These are phyloP conservation scores for Conomelus anceps DNA, from an alignment of 2,888 invertebrate species.

Conservation along the genomic window DNA sequence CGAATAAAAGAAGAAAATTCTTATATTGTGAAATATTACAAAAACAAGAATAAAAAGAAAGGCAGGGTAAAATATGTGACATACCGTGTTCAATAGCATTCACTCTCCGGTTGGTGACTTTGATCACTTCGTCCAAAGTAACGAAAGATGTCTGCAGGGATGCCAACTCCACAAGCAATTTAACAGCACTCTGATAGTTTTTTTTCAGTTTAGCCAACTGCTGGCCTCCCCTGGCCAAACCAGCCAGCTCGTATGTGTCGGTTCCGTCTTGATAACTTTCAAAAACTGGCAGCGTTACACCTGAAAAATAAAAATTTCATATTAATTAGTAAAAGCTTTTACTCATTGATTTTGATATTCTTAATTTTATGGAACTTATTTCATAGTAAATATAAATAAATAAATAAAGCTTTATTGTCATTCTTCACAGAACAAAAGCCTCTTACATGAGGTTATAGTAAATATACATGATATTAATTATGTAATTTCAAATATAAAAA, in stretches of 20 bases:
- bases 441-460: too few species aligned
- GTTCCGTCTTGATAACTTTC: slow-evolving; percentile 91
- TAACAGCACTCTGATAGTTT: slow-evolving; percentile 94
- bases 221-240: slow-evolving; percentile 94
- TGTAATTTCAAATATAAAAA: too few species aligned
- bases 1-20: neutral
- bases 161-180: slow-evolving; percentile 91
- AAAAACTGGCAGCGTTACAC: slow-evolving; percentile 94
- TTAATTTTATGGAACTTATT: too few species aligned
- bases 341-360: too few species aligned
- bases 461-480: too few species aligned
- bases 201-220: slow-evolving; percentile 95
- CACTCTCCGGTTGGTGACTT: slow-evolving; percentile 96
- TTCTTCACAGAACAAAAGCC: too few species aligned
- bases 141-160: slow-evolving; percentile 98
- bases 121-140: slow-evolving; percentile 97
- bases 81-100: slow-evolving; percentile 97
- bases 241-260: slow-evolving; percentile 94
- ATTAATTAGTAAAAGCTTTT: too few species aligned
- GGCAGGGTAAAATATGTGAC: slow-evolving; percentile 28
- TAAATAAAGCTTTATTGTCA: too few species aligned
- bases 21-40: neutral
- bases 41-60: neutral
- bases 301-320: slow-evolving; percentile 44
- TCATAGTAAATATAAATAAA: neutral